Base-by-base conservation (phyloP, 2,113 vertebrate species). In the Agelaius phoeniceus region DNA sequence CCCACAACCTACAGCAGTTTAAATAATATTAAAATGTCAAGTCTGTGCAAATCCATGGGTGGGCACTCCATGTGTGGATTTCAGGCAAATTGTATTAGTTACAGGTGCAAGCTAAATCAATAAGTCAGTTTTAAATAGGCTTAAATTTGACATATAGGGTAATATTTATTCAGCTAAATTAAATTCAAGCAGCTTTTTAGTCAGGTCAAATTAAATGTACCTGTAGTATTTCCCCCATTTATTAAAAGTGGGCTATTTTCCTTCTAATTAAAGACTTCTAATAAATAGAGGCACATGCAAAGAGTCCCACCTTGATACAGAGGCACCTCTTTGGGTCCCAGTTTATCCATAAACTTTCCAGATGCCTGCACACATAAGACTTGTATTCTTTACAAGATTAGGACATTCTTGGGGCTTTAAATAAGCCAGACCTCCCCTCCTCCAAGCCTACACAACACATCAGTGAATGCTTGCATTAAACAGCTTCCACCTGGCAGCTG, bases 101-200 rank as follows among this genome's bases (percentile, higher is more conserved):
- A 88, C 71, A 93, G 55, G 55, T 48, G 35, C 23, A 90, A 89
- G 49, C 51, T 86, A 77, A 94, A 82, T 27, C 46, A 93, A 4
- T 69, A 90, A 84, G 11, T 35, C 3, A 1, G 15, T 48, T 79
- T 93, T 80, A 94, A 94, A 83, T 19, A 81, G 27, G 46, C 26
- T 65, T 90, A 87, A 59, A 73, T 91, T 83, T 94, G 35, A 77
- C 35, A 80, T 31, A 61, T 7, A 67, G 24, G 20, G 46, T 33
- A 93, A 74, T 77, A 91, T 52, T 95, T 91, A 59, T 74, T 92
- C 76, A 91, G 58, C 49, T 72, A 84, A 90, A 84, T 57, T 44
- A 89, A 94, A 89, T 65, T 84, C 80, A 84, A 84, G 52, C 63
- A 67, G 35, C 15, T 80, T 88, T 93, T 77, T 71, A 90, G 11